Evolutionary conservation across 1,140 invertebrate genomes (phyloP).

Genomic region (Drosophila dunni): DNA sequence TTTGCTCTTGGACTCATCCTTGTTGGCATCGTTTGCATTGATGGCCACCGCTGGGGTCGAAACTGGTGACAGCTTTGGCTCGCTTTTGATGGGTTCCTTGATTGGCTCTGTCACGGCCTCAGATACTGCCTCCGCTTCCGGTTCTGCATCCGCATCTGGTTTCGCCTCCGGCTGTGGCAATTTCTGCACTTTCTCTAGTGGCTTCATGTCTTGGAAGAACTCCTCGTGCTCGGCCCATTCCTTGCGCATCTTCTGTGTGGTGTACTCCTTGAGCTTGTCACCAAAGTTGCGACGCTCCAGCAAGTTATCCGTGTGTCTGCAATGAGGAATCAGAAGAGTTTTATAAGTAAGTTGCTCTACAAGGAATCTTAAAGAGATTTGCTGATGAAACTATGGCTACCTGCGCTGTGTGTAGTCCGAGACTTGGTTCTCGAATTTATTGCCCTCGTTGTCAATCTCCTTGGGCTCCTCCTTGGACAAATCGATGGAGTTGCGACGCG

Average conservation of each 20-base stretch:
- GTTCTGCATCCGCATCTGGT: not conserved
- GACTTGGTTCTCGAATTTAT: conserved; percentile 86
- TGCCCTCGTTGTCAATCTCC: conserved; percentile 55
- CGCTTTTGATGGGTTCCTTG: conserved; percentile 3
- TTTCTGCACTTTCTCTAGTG: conserved; percentile 52
- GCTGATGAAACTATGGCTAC: conserved; percentile 65
- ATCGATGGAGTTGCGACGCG: conserved; percentile 86
- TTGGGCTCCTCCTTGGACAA: conserved; percentile 85
- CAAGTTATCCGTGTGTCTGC: conserved; percentile 78
- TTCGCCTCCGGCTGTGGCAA: conserved; percentile 28
- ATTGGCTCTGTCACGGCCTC: conserved; percentile 17
- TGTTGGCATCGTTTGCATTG: conserved; percentile 37
- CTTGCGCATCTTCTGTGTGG: conserved; percentile 82
- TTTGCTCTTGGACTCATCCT: conserved; percentile 85
- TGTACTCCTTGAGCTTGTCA: conserved; percentile 75
- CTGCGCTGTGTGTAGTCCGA: conserved; percentile 88
- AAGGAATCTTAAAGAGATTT: not conserved
- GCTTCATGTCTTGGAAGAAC: conserved; percentile 73
- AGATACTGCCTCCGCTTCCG: conserved; percentile 26
- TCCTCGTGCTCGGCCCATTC: conserved; percentile 84
- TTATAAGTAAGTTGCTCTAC: not conserved
- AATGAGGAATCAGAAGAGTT: not conserved
- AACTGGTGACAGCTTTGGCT: conserved; percentile 4
- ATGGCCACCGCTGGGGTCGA: conserved; percentile 50
- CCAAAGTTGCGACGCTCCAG: conserved; percentile 75